Evolutionary conservation across 2,888 invertebrate genomes (phyloP).

Genomic region (Cosmia trapezina): DNA sequence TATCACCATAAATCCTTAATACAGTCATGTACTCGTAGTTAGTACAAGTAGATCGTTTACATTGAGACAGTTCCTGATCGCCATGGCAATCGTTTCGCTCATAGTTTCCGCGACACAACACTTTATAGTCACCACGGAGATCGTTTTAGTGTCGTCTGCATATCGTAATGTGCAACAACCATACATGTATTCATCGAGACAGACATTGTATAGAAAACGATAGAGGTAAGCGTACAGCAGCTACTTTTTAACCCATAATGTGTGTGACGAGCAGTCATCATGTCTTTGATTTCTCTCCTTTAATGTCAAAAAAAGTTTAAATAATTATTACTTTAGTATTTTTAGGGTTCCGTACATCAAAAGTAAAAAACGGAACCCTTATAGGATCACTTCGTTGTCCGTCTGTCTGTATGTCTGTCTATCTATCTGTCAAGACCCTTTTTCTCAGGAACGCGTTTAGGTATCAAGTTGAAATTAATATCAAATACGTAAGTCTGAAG

Average conservation of each 20-base stretch:
- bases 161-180: conserved; percentile 48
- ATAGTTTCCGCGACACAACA: conserved; percentile 84
- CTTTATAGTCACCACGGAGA: conserved; percentile 78
- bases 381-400: too few species aligned
- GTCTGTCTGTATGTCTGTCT: too few species aligned
- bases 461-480: too few species aligned
- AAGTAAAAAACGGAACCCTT: too few species aligned
- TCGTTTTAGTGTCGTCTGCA: conserved; percentile 67
- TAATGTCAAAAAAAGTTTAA: too few species aligned
- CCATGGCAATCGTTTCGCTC: conserved; percentile 42
- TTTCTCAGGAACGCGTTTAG: too few species aligned
- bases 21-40: conserved; percentile 1
- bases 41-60: conserved; percentile 43
- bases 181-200: neutral
- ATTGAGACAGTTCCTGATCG: conserved; percentile 32
- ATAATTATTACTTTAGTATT: too few species aligned
- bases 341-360: too few species aligned
- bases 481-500: too few species aligned
- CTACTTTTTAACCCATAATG: neutral
- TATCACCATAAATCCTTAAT: neutral
- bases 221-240: neutral
- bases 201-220: conserved; percentile 26
- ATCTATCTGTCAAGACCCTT: too few species aligned
- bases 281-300: neutral
- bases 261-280: neutral